Conservation (phyloP, 2,113 vertebrate genomes). For the Nesoenas mayeri region DNA sequence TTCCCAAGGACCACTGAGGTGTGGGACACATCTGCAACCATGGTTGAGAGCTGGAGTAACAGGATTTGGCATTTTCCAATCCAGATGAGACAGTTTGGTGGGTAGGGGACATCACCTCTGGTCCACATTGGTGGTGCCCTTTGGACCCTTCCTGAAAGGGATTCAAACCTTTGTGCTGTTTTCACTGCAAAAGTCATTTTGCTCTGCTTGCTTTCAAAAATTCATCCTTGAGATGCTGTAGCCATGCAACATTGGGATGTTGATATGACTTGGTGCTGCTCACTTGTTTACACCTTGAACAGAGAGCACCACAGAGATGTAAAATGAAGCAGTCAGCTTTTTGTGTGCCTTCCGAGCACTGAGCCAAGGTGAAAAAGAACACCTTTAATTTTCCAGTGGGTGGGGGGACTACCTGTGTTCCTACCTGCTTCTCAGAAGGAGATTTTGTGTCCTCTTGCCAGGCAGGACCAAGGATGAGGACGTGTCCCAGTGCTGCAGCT, state of each 20-base stretch:
- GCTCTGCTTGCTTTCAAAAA: accelerated
- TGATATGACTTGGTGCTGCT: accelerated
- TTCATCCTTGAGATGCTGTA: accelerated
- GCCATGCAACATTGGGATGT: accelerated
- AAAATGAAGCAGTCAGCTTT: background rate
- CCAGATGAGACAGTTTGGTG: accelerated
- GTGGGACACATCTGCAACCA: accelerated
- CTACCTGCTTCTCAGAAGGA: background rate
- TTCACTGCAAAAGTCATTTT: background rate
- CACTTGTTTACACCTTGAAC: accelerated
- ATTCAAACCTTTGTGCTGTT: accelerated
- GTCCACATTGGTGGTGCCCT: background rate
- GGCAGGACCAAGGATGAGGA: background rate
- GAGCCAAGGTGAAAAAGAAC: background rate
- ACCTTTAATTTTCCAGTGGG: background rate
- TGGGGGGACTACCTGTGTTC: background rate
- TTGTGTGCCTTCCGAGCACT: background rate
- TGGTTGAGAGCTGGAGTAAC: accelerated
- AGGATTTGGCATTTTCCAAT: accelerated
- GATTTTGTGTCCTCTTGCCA: background rate
- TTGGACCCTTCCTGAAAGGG: background rate
- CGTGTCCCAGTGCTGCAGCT: background rate
- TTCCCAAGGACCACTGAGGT: accelerated
- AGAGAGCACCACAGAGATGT: background rate
- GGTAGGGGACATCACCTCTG: accelerated